Conservation (phyloP, 2,888 invertebrate genomes). For the Caenorhabditis sp. region DNA sequence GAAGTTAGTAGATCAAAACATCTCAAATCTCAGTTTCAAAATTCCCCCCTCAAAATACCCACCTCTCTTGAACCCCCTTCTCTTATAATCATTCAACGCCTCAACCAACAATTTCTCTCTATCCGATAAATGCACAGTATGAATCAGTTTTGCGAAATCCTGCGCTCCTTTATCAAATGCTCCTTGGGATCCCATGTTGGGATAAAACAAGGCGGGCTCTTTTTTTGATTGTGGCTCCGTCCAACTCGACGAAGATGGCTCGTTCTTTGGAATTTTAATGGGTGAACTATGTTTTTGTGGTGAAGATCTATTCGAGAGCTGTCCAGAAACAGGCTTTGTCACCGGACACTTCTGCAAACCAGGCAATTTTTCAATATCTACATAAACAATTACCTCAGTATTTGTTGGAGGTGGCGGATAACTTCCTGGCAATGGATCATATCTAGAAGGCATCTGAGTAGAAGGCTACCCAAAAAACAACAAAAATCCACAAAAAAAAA, state of each 20-base stretch:
- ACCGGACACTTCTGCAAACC: not conserved
- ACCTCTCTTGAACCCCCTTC: constrained; percentile 37
- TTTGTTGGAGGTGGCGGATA: not conserved
- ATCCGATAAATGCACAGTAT: constrained; percentile 25
- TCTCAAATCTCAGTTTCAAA: no score
- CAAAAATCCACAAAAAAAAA: not conserved
- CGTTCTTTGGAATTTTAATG: not conserved
- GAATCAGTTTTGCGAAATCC: constrained; percentile 29
- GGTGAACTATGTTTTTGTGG: not conserved
- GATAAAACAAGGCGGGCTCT: no score
- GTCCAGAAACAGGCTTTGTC: not conserved
- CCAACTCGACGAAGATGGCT: not conserved
- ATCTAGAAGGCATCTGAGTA: not conserved
- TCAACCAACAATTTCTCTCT: constrained; percentile 30
- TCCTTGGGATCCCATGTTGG: not conserved
- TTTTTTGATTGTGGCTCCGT: no score
- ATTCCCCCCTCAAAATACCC: not conserved
- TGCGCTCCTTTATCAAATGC: constrained; percentile 14
- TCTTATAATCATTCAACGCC: constrained; percentile 29
- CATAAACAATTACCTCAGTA: not conserved
- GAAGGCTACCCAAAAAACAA: no score
- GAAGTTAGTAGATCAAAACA: no score
- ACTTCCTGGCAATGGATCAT: not conserved
- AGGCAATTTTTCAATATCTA: no score
- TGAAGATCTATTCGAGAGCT: not conserved